Base-by-base conservation (phyloP, 2,888 invertebrate species). In the Osmoderma eremita region DNA sequence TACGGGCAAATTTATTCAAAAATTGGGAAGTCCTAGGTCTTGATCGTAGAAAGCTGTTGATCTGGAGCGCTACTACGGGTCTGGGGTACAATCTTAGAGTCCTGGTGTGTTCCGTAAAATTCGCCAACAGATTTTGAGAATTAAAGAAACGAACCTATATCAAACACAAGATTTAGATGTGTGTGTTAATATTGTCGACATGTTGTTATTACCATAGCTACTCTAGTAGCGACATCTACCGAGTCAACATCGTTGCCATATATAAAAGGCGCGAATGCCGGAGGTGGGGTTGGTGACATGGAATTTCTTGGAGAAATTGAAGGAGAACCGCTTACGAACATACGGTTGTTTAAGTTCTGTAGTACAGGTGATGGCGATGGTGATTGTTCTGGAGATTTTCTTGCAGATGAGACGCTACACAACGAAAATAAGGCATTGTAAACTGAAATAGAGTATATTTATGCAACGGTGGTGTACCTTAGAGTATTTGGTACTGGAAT, bases 41-140 rank as follows among this genome's bases (percentile, higher is more conserved):
- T 6, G 98, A 98, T 69, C 98, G 87, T 10, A 99, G 85, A 79
- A 98, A 98, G 78, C 96, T 96, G 83, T 97, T 94, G 76, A 97
- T 94, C 84, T 99, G 99, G 78, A 99, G 97, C 3, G 99, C 98
- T 3, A 99, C 99, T 1, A 99, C 99, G 0, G 99, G 98, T 63
- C 99, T 87, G 1, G 99, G 99, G 83, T 98, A 99, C 0, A 99
- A 84, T 0, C 99, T 88, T 67, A 99, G 83, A 0, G 98, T 99
- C 67, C 99, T 87, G 1, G 98, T 98, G 82, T 99, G 98, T 78
- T 99, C 99, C 74, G 94, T 92, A 80, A 99, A 98, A 81, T 99
- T 98, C 0, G 97, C 98, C 75, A 99, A 84, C 8, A 97, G 89
- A 79, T 98, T 99, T 78, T 97, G 92, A 0, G 98, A 98, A 83